These are phyloP conservation scores for Callipepla squamata DNA, from an alignment of 2,113 vertebrate genomes.

Conservation along the genomic window DNA sequence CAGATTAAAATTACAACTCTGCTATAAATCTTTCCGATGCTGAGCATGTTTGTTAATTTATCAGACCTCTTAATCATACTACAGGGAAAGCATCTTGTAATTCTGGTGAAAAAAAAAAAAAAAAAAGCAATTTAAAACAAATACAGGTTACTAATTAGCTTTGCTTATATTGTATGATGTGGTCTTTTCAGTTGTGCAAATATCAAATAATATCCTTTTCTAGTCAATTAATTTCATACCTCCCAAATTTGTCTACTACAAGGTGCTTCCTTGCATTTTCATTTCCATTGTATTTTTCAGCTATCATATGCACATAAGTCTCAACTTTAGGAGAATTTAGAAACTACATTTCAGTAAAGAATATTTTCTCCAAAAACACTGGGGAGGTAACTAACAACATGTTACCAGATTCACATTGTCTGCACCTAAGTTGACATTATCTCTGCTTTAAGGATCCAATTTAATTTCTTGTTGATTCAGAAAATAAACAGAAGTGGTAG, in stretches of 20 bases:
- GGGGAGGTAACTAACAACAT: neutral
- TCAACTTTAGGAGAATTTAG: neutral
- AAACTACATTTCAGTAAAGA: neutral
- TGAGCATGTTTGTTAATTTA: neutral
- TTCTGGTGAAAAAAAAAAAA: neutral
- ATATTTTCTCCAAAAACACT: neutral
- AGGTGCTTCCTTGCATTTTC: neutral
- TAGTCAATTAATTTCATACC: neutral
- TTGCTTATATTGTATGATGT: neutral
- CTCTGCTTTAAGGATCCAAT: neutral
- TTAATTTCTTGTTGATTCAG: neutral
- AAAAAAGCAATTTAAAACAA: neutral
- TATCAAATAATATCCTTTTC: neutral
- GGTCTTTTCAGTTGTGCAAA: neutral
- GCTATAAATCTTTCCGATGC: neutral
- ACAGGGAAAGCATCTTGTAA: neutral
- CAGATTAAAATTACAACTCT: constrained; percentile 16
- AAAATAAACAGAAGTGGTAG: neutral
- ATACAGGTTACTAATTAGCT: neutral
- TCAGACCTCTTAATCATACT: neutral
- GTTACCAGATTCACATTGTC: neutral
- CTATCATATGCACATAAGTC: neutral
- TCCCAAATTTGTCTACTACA: neutral
- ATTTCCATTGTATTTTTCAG: neutral
- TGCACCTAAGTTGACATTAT: neutral